These are phyloP conservation scores for Peromyscus polionotus DNA, from an alignment of 2,113 vertebrate species.

Conservation along the genomic window DNA sequence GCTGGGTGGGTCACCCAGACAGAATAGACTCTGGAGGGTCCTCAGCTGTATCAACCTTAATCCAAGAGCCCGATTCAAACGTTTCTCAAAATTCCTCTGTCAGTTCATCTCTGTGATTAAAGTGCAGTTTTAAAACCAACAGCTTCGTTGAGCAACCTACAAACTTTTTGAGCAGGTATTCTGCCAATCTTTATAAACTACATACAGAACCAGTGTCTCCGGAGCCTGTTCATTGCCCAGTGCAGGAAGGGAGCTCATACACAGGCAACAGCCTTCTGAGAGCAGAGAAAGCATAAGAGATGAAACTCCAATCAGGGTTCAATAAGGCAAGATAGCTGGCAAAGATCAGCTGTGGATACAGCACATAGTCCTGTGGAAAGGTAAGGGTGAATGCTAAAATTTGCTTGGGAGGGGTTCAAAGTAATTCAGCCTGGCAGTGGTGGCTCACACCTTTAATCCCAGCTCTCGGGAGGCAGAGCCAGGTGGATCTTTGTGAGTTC, in stretches of 20 bases:
- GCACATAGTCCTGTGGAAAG: neutral
- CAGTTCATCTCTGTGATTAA: neutral
- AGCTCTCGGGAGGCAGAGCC: too few species aligned
- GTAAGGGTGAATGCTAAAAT: neutral
- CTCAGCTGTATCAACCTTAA: neutral
- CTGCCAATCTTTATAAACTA: too few species aligned
- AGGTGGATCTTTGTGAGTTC: too few species aligned
- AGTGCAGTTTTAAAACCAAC: neutral
- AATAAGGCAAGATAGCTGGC: neutral
- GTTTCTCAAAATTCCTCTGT: neutral
- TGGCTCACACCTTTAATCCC: too few species aligned
- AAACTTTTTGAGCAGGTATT: neutral
- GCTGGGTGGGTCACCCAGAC: neutral
- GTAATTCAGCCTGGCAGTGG: neutral
- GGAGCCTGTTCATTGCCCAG: neutral
- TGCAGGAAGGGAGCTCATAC: too few species aligned
- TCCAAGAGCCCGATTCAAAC: neutral
- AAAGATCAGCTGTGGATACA: too few species aligned
- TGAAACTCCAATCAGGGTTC: too few species aligned
- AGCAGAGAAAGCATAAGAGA: neutral
- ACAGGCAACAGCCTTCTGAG: too few species aligned
- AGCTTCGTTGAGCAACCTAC: too few species aligned
- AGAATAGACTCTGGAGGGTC: neutral
- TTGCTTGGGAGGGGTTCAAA: neutral
- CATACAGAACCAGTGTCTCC: too few species aligned